phyloP scores from a whole-genome alignment of 2,797 vertebrate genomes.

The Amblyopsis hoosieri region DNA sequence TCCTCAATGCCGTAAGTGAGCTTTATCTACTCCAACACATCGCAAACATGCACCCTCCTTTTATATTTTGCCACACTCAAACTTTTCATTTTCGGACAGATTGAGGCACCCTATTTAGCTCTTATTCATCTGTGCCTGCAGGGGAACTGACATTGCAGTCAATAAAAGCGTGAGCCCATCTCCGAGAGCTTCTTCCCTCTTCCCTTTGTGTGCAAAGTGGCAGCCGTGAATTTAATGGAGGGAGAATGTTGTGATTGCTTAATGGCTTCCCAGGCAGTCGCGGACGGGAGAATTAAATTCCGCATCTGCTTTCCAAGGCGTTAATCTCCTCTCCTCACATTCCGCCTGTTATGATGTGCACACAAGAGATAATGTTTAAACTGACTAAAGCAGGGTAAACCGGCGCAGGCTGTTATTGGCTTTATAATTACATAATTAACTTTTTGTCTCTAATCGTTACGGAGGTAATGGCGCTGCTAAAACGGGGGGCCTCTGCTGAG shows the following conservation, averaged over 20 bases:
- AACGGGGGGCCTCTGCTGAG: conserved; percentile 94
- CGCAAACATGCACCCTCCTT: conserved; percentile 65
- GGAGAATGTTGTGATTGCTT: conserved; percentile 99
- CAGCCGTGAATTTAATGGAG: conserved; percentile 97
- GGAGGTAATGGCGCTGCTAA: conserved; percentile 99
- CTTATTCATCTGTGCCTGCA: conserved; percentile 87
- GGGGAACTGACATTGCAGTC: conserved; percentile 90
- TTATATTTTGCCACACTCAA: conserved; percentile 82
- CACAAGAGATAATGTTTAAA: conserved; percentile 99
- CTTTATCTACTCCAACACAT: conserved; percentile 81
- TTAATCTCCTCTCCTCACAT: conserved; percentile 99
- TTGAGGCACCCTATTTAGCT: conserved; percentile 89
- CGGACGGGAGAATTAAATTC: conserved; percentile 99
- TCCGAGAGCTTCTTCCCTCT: conserved; percentile 79
- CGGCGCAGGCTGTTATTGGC: conserved; percentile 99
- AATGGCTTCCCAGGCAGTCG: conserved; percentile 99
- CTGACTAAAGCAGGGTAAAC: conserved; percentile 99
- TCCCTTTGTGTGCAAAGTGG: conserved; percentile 97
- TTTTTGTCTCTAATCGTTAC: conserved; percentile 99
- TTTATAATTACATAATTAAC: conserved; percentile 99
- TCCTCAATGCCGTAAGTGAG: conserved; percentile 82
- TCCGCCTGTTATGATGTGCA: conserved; percentile 99
- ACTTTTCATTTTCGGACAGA: conserved; percentile 94
- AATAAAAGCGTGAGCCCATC: conserved; percentile 89
- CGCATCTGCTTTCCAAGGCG: conserved; percentile 99